Conservation (phyloP, 2,797 vertebrate species). For the Melanotaenia parkinsoni region DNA sequence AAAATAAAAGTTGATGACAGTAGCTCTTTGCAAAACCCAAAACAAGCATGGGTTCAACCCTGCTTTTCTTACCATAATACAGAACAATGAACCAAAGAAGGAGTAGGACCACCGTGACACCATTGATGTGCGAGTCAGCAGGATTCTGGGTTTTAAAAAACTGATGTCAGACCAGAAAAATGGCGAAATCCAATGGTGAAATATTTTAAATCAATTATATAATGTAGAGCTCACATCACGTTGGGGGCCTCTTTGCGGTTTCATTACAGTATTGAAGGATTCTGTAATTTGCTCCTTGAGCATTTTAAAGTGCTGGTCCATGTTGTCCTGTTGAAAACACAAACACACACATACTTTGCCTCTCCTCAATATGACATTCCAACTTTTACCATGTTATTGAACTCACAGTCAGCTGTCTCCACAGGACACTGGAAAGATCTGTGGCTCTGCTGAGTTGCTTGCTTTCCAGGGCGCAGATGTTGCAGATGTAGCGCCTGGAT, state of each 20-base stretch:
- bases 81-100: slow-evolving; percentile 73
- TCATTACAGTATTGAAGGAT: slow-evolving; percentile 34
- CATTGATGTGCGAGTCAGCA: slow-evolving; percentile 38
- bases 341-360: not conserved
- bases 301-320: slow-evolving; percentile 54
- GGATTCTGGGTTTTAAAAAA: slow-evolving; percentile 33
- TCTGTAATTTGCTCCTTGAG: slow-evolving; percentile 49
- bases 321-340: slow-evolving; percentile 58
- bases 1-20: not conserved
- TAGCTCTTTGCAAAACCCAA: not conserved
- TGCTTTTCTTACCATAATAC: slow-evolving; percentile 68
- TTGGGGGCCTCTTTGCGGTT: slow-evolving; percentile 32
- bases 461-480: slow-evolving; percentile 63
- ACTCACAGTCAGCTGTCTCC: slow-evolving; percentile 68
- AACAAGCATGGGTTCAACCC: accelerated
- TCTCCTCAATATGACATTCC: not conserved
- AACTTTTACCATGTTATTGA: not conserved
- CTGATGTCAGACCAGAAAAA: not conserved
- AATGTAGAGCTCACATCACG: slow-evolving; percentile 35
- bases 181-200: not conserved
- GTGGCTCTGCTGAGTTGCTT: slow-evolving; percentile 39
- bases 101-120: slow-evolving; percentile 64
- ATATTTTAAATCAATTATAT: not conserved
- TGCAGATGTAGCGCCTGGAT: slow-evolving; percentile 71
- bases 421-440: slow-evolving; percentile 43